Evolutionary conservation across 2,113 vertebrate species (phyloP).

Genomic region (Epinephelus cyanopodus): DNA sequence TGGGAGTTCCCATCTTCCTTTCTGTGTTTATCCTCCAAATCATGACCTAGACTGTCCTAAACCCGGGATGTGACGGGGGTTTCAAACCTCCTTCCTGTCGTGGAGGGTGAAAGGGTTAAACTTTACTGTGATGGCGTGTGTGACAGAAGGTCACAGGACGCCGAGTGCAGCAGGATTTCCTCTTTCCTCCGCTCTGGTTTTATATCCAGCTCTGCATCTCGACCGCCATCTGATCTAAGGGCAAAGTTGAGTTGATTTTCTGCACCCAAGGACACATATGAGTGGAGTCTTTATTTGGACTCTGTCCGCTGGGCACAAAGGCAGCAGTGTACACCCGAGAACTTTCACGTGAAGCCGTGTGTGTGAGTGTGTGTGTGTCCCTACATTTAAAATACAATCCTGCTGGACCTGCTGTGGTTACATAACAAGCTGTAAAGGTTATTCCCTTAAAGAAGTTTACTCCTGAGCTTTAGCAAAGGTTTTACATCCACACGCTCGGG

Average conservation of each 20-base stretch:
- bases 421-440: conserved; percentile 34
- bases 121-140: conserved; percentile 11
- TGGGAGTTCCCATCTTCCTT: conserved; percentile 24
- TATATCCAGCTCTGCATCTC: conserved; percentile 43
- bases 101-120: conserved; percentile 29
- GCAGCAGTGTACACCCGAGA: conserved; percentile 56
- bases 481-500: neutral
- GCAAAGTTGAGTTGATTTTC: conserved; percentile 55
- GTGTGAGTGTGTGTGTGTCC: conserved; percentile 26
- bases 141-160: conserved; percentile 75
- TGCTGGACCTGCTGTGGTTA: conserved; percentile 34
- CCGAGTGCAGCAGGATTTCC: conserved; percentile 76
- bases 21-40: conserved; percentile 7
- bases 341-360: conserved; percentile 53
- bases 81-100: conserved; percentile 63
- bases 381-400: conserved; percentile 38
- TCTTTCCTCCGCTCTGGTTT: conserved; percentile 42
- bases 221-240: conserved; percentile 51
- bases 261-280: conserved; percentile 55
- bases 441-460: conserved; percentile 4
- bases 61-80: conserved; percentile 2
- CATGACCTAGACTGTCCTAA: neutral
- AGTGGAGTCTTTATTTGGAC: conserved; percentile 67
- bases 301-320: conserved; percentile 62
- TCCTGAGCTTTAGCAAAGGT: neutral